Evolutionary conservation across 2,113 vertebrate species (phyloP).

Genomic region (Dolichotis patagonum): DNA sequence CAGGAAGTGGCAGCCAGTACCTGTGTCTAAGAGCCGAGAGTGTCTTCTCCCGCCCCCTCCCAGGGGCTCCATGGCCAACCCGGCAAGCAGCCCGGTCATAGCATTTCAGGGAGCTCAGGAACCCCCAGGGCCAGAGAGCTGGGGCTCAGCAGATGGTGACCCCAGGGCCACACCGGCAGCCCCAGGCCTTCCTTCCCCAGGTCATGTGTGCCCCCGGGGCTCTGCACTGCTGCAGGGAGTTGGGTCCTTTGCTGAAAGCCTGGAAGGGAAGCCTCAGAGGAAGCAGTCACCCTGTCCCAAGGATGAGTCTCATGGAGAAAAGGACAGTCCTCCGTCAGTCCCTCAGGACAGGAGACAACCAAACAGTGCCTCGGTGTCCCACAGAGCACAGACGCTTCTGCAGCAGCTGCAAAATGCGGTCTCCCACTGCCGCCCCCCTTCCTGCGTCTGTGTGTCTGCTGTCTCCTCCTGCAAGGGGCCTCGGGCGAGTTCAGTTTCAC

Average conservation of each 20-base stretch:
- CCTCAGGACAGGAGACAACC: not conserved
- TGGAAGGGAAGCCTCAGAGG: not conserved
- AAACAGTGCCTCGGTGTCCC: not conserved
- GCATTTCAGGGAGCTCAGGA: not conserved
- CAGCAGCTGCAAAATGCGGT: not conserved
- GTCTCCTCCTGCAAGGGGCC: not conserved
- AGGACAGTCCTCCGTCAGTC: not conserved
- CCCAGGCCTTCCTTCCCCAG: not conserved
- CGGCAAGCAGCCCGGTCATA: not conserved
- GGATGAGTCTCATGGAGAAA: constrained; percentile 5
- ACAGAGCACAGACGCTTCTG: not conserved
- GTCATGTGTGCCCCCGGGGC: not conserved
- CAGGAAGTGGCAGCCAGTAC: constrained; percentile 72
- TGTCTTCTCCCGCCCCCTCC: not conserved
- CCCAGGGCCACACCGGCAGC: not conserved
- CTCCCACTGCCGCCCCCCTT: not conserved
- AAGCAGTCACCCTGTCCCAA: not conserved
- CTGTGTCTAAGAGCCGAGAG: constrained; percentile 42
- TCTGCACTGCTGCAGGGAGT: no score
- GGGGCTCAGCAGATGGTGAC: not conserved
- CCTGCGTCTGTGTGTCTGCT: not conserved
- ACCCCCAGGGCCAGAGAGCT: not conserved
- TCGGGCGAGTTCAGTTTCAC: not conserved
- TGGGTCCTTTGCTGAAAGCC: not conserved
- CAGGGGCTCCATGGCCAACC: not conserved